Evolutionary conservation across 1,140 invertebrate species (phyloP), one percentile per base, ranked within the genome.

Genomic region (Metopolophium dirhodum): DNA sequence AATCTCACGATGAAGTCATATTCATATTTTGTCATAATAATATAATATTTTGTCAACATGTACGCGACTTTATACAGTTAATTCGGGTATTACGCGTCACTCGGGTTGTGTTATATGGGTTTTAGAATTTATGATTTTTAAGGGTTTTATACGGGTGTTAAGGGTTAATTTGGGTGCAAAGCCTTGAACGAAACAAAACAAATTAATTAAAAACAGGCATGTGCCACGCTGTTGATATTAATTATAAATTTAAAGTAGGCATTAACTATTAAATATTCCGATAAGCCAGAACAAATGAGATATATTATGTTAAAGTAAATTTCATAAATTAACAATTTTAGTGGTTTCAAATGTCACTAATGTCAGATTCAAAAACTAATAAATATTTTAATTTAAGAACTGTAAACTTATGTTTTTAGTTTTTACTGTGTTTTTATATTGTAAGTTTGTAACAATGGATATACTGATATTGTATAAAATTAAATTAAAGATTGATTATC

Each of bases 111-210:
- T 77, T 77, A 18, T 77, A 18, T n/a, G 61, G 30, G 61, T 77
- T 77, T 68, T 77, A n/a, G 30, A 77, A 77, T n/a, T 77, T 77
- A 77, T 77, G 61, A 77, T 77, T 77, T 77, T 77, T 77, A 68
- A 77, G 30, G 61, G 30, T 30, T 68, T 68, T 18, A 68, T 68
- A n/a, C 30, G 14, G 6, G 30, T 77, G 61, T 77, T 77, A n/a
- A 18, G 14, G 61, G 61, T 77, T 77, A 77, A 77, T 77, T 77
- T 77, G 14, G 30, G 61, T n/a, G 61, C 61, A 77, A 77, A 77
- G 30, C 61, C n/a, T n/a, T 20, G 30, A n/a, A n/a, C n/a, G n/a
- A 77, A 77, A 77, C 30, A 77, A 77, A 77, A 77, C n/a, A 77
- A 77, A 77, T 77, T 77, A 77, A 77, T 77, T 77, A 77, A 77